Evolutionary conservation across 92 coral and sea anemone species (phyloP), one percentile per base, ranked within the genome.

Genomic region (Umimayanthus kanabou): DNA sequence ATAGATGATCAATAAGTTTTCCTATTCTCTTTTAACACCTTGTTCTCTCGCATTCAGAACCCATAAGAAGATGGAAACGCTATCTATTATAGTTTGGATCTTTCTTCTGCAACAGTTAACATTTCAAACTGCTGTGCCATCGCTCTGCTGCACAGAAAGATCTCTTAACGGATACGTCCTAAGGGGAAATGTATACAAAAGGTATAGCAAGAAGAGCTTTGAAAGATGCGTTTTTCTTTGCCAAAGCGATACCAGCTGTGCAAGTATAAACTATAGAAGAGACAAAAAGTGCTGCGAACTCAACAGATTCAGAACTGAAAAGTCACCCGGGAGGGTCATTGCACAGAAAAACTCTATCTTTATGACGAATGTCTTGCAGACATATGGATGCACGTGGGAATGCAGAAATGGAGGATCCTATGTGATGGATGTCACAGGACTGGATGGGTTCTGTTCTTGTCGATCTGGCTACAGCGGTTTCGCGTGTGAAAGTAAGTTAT

Each of bases 391-490:
- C 28, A 5, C 50, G 6, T 81, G 85, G 85, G 11, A 25, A 5
- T 81, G 85, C 74, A 64, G 20, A 55, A 81, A 81, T 64, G 85
- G 75, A 39, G 85, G 75, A 39, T 26, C 28, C 0, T 81, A 81
- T 22, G 73, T 81, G 2, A 22, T 11, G 39, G 85, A 81, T n/a
- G 9, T 37, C 28, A 65, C 55, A 4, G 75, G 75, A 6, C 28
- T 81, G 6, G 53, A 29, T 9, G 85, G 85, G 10, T 64, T 20
- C 39, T 80, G 85, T 28, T 8, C 15, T 4, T 80, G 85, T 22
- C 70, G 33, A 5, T 18, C 37, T 57, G 85, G 85, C 2, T 80
- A 80, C 70, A 57, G 5, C 22, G 85, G 85, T 16, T 25, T 61
- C 9, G 85, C 85, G 20, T 80, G 85, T 37, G 85, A 53, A 80